Percentiles rank a stretch among this genome's conserved stretches.
phyloP scores from a whole-genome alignment of 2,888 invertebrate genomes.

The Dryocosmus kuriphilus region DNA sequence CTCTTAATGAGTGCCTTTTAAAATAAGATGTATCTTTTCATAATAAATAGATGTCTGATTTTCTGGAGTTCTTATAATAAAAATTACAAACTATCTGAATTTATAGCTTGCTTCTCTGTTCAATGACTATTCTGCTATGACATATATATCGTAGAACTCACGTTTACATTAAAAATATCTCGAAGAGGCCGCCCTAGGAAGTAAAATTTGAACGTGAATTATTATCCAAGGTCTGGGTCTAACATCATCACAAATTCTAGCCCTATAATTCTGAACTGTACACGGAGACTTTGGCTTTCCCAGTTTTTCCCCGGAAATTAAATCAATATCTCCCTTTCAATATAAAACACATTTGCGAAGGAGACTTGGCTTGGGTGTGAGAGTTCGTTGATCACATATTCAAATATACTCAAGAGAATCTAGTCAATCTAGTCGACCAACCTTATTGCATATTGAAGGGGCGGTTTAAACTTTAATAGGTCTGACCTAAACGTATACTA shows the following conservation, averaged over 20 bases:
- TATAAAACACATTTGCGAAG: conserved; percentile 63
- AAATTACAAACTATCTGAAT: neutral
- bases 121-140: neutral
- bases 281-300: conserved; percentile 20
- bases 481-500: neutral
- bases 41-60: neutral
- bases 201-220: neutral
- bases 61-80: neutral
- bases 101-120: neutral
- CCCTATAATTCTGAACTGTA: conserved; percentile 20
- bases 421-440: conserved; percentile 1
- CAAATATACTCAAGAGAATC: no score
- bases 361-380: conserved; percentile 47
- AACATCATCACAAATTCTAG: neutral
- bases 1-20: neutral
- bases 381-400: conserved; percentile 20
- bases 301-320: conserved; percentile 72
- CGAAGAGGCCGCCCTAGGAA: neutral
- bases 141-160: neutral
- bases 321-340: conserved; percentile 74
- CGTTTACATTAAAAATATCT: conserved; percentile 23
- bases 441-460: conserved; percentile 17
- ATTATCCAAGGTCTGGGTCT: neutral
- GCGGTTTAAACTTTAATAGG: neutral
- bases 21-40: neutral